These are phyloP conservation scores for Lingula anatina DNA, from an alignment of 2,888 invertebrate species.

Conservation along the genomic window DNA sequence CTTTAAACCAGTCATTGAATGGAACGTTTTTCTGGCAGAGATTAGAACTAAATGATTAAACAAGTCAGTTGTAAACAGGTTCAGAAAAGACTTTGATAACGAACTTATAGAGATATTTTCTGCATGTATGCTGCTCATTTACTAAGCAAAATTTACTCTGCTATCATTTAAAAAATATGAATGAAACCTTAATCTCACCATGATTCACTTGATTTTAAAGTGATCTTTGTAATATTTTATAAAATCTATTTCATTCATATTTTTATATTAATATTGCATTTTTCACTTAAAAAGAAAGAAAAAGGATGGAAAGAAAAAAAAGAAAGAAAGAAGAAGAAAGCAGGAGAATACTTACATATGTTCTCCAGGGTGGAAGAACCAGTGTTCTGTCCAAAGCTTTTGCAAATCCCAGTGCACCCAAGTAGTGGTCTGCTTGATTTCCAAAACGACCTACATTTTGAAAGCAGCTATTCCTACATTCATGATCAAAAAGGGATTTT, in stretches of 20 bases:
- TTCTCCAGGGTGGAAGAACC: conserved; percentile 45
- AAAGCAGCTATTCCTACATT: too few species aligned
- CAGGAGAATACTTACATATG: conserved; percentile 31
- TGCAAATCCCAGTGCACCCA: conserved; percentile 47
- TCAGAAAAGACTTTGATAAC: too few species aligned
- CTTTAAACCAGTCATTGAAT: conserved; percentile 44
- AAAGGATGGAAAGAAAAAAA: background rate
- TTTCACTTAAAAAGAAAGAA: background rate
- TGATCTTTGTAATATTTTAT: background rate
- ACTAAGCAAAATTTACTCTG: too few species aligned
- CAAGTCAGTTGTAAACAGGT: background rate
- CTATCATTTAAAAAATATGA: too few species aligned
- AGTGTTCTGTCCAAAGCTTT: conserved; percentile 42
- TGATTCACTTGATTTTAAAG: background rate
- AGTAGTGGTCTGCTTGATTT: conserved; percentile 49
- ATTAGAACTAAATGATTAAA: background rate
- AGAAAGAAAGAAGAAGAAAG: background rate
- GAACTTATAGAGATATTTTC: too few species aligned
- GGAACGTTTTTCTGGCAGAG: conserved; percentile 38
- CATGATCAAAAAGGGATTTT: too few species aligned
- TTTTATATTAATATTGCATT: background rate
- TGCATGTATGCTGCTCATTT: too few species aligned
- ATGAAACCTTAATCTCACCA: too few species aligned
- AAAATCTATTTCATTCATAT: background rate
- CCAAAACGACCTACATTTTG: conserved; percentile 44